Evolutionary conservation across 2,888 invertebrate species (phyloP).

Genomic region (Acanthosepion pharaonis): DNA sequence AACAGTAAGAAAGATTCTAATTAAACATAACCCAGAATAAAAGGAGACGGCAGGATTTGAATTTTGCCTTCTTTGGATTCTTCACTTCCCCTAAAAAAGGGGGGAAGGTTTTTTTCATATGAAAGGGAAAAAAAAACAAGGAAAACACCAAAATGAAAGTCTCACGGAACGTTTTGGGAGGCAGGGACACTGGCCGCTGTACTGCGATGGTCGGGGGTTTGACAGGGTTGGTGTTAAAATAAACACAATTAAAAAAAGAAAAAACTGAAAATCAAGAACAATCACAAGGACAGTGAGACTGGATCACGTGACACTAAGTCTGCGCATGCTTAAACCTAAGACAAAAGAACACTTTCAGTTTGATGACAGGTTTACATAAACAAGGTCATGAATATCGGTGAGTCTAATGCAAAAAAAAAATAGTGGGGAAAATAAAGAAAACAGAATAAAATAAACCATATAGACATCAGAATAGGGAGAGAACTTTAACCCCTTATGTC

Average conservation of each 20-base stretch:
- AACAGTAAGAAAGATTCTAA: too few species aligned
- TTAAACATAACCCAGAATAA: too few species aligned
- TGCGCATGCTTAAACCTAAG: neutral
- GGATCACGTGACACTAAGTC: neutral
- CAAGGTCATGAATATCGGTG: neutral
- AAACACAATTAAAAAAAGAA: neutral
- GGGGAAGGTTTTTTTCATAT: neutral
- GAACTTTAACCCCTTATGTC: neutral
- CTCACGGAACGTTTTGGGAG: neutral
- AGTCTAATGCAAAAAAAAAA: neutral
- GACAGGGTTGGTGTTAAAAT: neutral
- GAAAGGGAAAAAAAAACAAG: neutral
- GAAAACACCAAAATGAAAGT: too few species aligned
- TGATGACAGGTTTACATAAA: slow-evolving; percentile 1
- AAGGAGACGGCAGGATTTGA: too few species aligned
- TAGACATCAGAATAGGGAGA: neutral
- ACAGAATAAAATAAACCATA: neutral
- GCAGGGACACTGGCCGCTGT: neutral
- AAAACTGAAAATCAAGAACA: neutral
- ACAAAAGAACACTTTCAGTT: slow-evolving; percentile 22
- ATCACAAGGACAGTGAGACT: neutral
- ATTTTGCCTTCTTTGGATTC: too few species aligned
- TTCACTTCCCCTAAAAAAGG: too few species aligned
- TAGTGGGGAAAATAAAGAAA: neutral
- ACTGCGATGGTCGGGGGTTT: neutral